phyloP scores from a whole-genome alignment of 1,140 invertebrate genomes.

The Panulirus ornatus region DNA sequence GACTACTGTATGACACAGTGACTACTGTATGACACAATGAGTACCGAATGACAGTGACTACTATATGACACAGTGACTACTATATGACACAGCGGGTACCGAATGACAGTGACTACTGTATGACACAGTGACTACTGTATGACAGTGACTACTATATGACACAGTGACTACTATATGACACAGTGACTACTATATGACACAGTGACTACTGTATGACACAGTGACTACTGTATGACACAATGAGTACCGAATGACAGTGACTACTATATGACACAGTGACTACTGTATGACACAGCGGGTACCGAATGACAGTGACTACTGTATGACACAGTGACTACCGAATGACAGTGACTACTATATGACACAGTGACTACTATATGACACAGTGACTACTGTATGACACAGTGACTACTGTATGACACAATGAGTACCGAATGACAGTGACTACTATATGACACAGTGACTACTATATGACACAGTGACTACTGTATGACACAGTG shows the following conservation, averaged over 20 bases:
- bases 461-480: neutral
- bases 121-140: neutral
- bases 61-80: too few species aligned
- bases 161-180: neutral
- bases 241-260: neutral
- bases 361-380: neutral
- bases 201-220: neutral
- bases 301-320: neutral
- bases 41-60: neutral
- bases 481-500: neutral
- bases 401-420: neutral
- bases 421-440: neutral
- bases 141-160: neutral
- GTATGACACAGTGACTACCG: neutral
- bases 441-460: neutral
- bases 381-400: neutral
- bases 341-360: neutral
- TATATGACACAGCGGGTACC: too few species aligned
- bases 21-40: neutral
- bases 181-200: neutral
- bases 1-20: neutral
- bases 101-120: too few species aligned
- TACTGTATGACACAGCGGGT: neutral
- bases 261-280: neutral
- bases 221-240: neutral